Evolutionary conservation across 2,888 invertebrate genomes (phyloP), one percentile per base, ranked within the genome.

Genomic region (Atethmia centrago): DNA sequence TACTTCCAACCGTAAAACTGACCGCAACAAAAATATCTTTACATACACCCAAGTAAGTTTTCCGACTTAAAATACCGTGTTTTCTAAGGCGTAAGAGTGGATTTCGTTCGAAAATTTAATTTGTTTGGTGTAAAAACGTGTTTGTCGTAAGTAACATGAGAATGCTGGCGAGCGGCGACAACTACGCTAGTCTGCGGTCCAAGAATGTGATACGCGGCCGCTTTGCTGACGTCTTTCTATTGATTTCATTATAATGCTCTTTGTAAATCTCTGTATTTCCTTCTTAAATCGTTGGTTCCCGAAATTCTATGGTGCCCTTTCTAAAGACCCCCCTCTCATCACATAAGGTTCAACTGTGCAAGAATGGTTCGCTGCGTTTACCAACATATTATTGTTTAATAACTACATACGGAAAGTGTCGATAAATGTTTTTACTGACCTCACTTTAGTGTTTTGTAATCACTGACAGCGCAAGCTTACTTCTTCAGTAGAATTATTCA

Each of bases 141-240:
- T 82, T 85, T 85, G 87, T 71, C 80, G 87, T 82, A 79, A 73
- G 94, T 92, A 93, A 94, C 87, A 87, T 87, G 92, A 94, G 92
- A 93, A 91, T 88, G 88, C 83, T 87, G 86, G 92, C 87, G 89
- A 91, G 87, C 90, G 88, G 87, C 88, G 86, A 87, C 89, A 88
- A 88, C 87, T 88, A 87, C 87, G 87, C 88, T 85, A 88, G 88
- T 89, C 90, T 93, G 93, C 89, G 93, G 93, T 92, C 87, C 88
- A 79, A 89, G 85, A 89, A 92, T 90, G 83, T 87, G 92, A 92
- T 92, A 93, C 84, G 78, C 73, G 84, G 77, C 88, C 82, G 86
- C 83, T 84, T 88, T 88, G 80, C 87, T 84, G 71, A 76, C 70
- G 74, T 90, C 89, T 90, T 89, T 91, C 90, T 88, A 90, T 89